Conservation (phyloP, 2,113 vertebrate species). For the Tachysurus vachellii region DNA sequence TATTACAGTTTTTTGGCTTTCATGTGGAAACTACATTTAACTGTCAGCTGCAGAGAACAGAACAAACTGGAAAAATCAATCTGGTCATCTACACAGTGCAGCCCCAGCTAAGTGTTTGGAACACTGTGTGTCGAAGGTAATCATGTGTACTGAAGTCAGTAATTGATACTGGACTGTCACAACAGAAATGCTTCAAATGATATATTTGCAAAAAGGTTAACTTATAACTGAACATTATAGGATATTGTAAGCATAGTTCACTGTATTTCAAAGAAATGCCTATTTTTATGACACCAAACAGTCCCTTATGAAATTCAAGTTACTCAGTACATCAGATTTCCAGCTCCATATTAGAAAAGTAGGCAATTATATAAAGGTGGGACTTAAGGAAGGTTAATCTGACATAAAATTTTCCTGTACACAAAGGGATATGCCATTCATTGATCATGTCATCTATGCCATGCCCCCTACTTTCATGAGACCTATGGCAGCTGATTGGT, state of each 20-base stretch:
- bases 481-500: neutral
- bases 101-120: conserved; percentile 32
- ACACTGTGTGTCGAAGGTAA: conserved; percentile 25
- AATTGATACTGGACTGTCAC: conserved; percentile 24
- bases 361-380: neutral
- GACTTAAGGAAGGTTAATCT: neutral
- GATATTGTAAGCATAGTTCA: neutral
- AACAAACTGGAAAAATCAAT: conserved; percentile 22
- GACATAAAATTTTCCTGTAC: no score
- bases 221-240: neutral
- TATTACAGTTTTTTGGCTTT: neutral
- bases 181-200: conserved; percentile 21
- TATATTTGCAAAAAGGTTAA: conserved; percentile 19
- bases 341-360: neutral
- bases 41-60: neutral
- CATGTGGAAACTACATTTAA: neutral
- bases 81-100: neutral
- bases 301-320: conserved; percentile 3
- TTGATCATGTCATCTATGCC: neutral
- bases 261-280: conserved; percentile 20
- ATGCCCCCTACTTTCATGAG: neutral
- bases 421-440: neutral
- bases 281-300: neutral
- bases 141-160: conserved; percentile 14
- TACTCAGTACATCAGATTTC: neutral